Base-by-base conservation (phyloP, 2,113 vertebrate genomes). In the Takifugu flavidus region DNA sequence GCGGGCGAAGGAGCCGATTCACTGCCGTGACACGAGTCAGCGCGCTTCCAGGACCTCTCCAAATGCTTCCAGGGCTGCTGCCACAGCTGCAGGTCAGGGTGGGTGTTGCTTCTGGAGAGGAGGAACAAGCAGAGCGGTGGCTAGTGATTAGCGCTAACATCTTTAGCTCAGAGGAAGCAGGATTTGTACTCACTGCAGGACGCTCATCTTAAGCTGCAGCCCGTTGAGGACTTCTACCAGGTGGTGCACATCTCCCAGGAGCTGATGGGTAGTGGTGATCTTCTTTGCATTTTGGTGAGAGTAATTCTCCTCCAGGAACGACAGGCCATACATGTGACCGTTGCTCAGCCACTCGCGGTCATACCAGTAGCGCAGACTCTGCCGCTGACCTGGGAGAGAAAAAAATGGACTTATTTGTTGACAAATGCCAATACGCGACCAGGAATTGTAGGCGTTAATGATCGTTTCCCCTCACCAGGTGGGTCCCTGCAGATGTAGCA, bases 401-500 rank as follows among this genome's bases (percentile, higher is more conserved):
- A 34, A 59, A 25, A 29, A 25, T 15, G 25, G 1, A 31, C 29
- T 25, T 0, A 31, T 65, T 65, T 1, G 2, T 28, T 25, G 14
- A 13, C 39, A 46, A 31, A 46, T 27, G 14, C 3, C 20, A 5
- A 2, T 12, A 68, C 15, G 20, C 15, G 5, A 13, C 42, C 6
- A 46, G 26, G 28, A 20, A 46, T 20, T 13, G 34, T 4, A 11
- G 34, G 34, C 3, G 34, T 39, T 11, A 11, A 1, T 39, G 2
- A n/a, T 55, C 6, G 10, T 13, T 34, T 13, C 6, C 2, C 6
- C 77, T 89, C 90, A 98, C 96, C 96, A 93, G 95, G 94, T 78
- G 96, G 95, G 81, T 98, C 95, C 84, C 94, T 94, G 88, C 96
- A 98, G 83, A 97, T 85, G 80, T 98, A 96, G 86, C 96, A 98